Evolutionary conservation across 2,113 vertebrate genomes (phyloP).

Genomic region (Platichthys stellatus): DNA sequence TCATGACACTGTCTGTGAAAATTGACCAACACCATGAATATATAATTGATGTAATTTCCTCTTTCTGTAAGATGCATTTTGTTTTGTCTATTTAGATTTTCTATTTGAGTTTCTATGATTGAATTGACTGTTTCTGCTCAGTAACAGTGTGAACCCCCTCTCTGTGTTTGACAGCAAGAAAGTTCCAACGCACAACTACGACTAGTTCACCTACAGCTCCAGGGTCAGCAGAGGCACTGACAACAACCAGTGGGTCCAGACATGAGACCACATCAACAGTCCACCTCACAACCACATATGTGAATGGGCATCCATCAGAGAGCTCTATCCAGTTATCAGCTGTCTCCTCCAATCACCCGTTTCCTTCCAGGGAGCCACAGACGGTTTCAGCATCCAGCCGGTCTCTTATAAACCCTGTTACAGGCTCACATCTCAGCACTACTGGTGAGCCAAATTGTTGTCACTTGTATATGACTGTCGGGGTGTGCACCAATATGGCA

Average conservation of each 20-base stretch:
- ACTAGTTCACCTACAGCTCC: not conserved
- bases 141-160: not conserved
- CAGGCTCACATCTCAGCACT: slow-evolving; percentile 7
- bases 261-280: slow-evolving; percentile 24
- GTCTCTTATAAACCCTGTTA: not conserved
- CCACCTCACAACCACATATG: slow-evolving; percentile 5
- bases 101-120: slow-evolving; percentile 1
- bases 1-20: slow-evolving; percentile 16
- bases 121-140: not conserved
- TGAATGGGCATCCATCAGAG: slow-evolving; percentile 8
- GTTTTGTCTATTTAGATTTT: not conserved
- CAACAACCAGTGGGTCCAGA: slow-evolving; percentile 5
- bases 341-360: not conserved
- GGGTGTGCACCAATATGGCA: too few relatives aligned
- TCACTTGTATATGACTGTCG: not conserved
- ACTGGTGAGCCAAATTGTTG: slow-evolving; percentile 37
- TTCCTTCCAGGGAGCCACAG: slow-evolving; percentile 3
- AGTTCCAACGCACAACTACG: not conserved
- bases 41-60: slow-evolving; percentile 27
- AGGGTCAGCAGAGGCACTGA: not conserved
- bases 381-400: slow-evolving; percentile 9
- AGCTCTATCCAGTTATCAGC: not conserved
- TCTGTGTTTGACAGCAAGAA: slow-evolving; percentile 38
- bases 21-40: not conserved
- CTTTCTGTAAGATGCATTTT: slow-evolving; percentile 19